phyloP scores from a whole-genome alignment of 2,888 invertebrate species.

The Pseudolycoriella hygida region DNA sequence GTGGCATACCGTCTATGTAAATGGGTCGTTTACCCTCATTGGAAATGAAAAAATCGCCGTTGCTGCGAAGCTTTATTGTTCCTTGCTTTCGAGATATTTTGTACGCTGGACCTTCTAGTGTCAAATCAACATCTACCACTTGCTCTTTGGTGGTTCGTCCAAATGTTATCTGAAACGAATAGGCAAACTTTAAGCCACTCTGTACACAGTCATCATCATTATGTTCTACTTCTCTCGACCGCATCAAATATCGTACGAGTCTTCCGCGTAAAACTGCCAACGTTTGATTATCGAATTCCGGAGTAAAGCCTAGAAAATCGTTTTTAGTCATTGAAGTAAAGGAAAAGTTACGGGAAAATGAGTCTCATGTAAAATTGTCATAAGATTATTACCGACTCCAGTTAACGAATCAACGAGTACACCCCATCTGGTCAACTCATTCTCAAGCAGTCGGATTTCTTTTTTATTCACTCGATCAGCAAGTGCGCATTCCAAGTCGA shows the following conservation, averaged over 20 bases:
- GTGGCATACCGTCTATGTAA: constrained; percentile 83
- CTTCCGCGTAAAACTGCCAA: constrained; percentile 82
- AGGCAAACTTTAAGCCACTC: too few relatives aligned
- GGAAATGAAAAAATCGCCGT: constrained; percentile 86
- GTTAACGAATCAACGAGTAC: constrained; percentile 81
- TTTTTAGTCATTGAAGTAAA: too few relatives aligned
- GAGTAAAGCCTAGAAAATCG: constrained; percentile 27
- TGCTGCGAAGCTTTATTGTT: constrained; percentile 72
- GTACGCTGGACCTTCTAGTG: constrained; percentile 84
- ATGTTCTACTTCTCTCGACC: constrained; percentile 58
- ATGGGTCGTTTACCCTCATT: constrained; percentile 91
- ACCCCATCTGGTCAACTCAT: constrained; percentile 80
- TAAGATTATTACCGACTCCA: constrained; percentile 39
- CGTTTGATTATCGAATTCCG: constrained; percentile 86
- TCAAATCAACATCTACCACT: constrained; percentile 82
- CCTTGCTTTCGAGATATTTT: constrained; percentile 89
- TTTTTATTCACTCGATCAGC: constrained; percentile 62
- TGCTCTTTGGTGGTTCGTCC: constrained; percentile 80
- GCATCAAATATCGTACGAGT: constrained; percentile 84
- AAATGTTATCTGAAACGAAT: constrained; percentile 61
- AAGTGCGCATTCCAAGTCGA: constrained; percentile 60
- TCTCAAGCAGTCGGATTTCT: constrained; percentile 77
- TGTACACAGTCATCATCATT: too few relatives aligned
- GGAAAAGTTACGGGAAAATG: not conserved
- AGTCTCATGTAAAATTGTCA: not conserved